Evolutionary conservation across 1,140 invertebrate species (phyloP), one percentile per base, ranked within the genome.

Genomic region (Listronotus bonariensis): DNA sequence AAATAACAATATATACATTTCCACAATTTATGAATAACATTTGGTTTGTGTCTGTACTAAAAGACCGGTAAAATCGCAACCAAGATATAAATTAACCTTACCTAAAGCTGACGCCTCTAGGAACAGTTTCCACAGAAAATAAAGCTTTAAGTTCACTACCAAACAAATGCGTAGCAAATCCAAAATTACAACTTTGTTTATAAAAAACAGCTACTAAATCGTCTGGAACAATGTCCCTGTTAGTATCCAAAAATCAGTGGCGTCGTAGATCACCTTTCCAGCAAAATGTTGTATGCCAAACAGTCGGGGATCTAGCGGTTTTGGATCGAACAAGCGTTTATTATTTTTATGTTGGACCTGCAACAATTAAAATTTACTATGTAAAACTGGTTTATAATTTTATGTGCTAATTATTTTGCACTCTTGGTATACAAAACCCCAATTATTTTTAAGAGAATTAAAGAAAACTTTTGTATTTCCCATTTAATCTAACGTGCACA

Each of bases 261-360:
- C 89, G 80, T 97, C 92, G 79, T 98, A 98, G 17, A 89, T 85
- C 6, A 97, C 93, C 66, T 88, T 86, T 1, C 92, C 92, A 34
- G 92, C 92, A 79, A 94, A 97, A 81, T 98, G 95, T 31, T 94
- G 90, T 71, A 98, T 94, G 5, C 89, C 89, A 79, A 96, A 96
- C 17, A 89, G 85, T n/a, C 92, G 84, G 31, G 89, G 84, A 75
- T 93, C 90, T 18, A 89, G 80, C 7, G 87, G 86, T 69, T 91
- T 87, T 11, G 88, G 84, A 72, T 92, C 90, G 75, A 88, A 88
- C 40, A 94, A 82, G 43, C 90, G 82, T 1, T 84, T 81, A 74
- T 91, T 92, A 70, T 88, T 85, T 72, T 89, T 87, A 75, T 96
- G 93, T 72, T 95, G 92, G 8, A 90, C 64, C 63, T 65, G 15